These are phyloP conservation scores for Triops longicaudatus DNA, from an alignment of 1,140 invertebrate species.

Conservation along the genomic window DNA sequence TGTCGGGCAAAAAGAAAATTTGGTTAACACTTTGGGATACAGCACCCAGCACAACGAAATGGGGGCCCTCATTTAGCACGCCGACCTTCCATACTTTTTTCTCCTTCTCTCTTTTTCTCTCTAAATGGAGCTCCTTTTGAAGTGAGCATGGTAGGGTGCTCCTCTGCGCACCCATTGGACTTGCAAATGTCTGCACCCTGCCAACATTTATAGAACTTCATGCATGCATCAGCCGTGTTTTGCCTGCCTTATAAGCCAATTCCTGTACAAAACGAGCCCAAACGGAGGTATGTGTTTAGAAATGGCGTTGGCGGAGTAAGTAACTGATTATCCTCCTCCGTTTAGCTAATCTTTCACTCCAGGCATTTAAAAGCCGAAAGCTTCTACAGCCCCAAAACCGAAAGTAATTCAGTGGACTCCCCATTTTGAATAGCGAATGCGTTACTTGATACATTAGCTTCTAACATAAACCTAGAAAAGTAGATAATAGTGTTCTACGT, in stretches of 20 bases:
- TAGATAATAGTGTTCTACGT: too few relatives aligned
- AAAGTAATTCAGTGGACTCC: background rate
- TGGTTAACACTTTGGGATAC: conserved; percentile 6
- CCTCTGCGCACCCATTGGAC: conserved; percentile 1
- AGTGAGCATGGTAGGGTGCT: background rate
- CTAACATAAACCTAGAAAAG: too few relatives aligned
- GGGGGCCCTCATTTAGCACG: conserved; percentile 3
- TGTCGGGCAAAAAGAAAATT: background rate
- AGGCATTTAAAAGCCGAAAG: background rate
- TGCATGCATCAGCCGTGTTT: conserved; percentile 5
- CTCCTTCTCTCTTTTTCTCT: background rate
- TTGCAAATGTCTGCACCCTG: background rate
- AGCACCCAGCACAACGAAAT: background rate
- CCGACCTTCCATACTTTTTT: background rate
- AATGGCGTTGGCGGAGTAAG: background rate
- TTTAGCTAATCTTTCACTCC: background rate
- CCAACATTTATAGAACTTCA: background rate
- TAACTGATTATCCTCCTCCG: background rate
- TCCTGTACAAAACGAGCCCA: background rate
- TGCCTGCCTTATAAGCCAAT: background rate
- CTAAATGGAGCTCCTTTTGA: background rate
- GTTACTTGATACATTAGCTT: too few relatives aligned
- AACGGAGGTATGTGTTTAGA: background rate
- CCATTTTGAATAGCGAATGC: too few relatives aligned
- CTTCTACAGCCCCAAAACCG: background rate